phyloP scores from a whole-genome alignment of 2,113 vertebrate genomes.

The Amia ocellicauda region DNA sequence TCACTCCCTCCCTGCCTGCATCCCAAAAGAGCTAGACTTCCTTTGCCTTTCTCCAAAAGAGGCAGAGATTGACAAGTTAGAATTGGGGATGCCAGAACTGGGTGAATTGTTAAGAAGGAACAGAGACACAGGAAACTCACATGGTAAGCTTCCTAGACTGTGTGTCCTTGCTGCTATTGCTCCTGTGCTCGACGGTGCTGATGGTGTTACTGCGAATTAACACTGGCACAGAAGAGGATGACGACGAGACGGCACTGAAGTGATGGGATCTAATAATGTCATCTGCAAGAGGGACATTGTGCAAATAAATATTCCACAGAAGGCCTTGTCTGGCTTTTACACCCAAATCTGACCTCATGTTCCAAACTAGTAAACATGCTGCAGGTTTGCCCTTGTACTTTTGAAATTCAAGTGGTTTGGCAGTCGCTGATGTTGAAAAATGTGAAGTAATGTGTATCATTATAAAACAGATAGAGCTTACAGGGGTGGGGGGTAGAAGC shows the following conservation, averaged over 20 bases:
- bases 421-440: too few relatives aligned
- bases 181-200: slow-evolving; percentile 69
- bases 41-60: slow-evolving; percentile 48
- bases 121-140: slow-evolving; percentile 61
- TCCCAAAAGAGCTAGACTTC: slow-evolving; percentile 64
- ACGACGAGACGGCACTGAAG: slow-evolving; percentile 58
- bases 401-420: too few relatives aligned
- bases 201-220: slow-evolving; percentile 71
- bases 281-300: slow-evolving; percentile 73
- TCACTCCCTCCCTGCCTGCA: slow-evolving; percentile 61
- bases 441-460: too few relatives aligned
- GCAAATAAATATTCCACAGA: too few relatives aligned
- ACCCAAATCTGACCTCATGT: too few relatives aligned
- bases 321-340: too few relatives aligned
- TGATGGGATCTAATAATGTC: slow-evolving; percentile 71
- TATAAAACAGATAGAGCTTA: too few relatives aligned
- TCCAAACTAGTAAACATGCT: too few relatives aligned
- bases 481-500: too few relatives aligned
- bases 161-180: slow-evolving; percentile 70
- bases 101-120: neutral
- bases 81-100: neutral
- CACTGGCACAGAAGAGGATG: slow-evolving; percentile 59
- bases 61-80: slow-evolving; percentile 6
- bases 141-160: slow-evolving; percentile 78
- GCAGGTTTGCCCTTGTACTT: too few relatives aligned